Evolutionary conservation across 37 sponge, comb jelly and placozoan genomes (phyloP), one percentile per base, ranked within the genome.

Genomic region (Crambe crambe): DNA sequence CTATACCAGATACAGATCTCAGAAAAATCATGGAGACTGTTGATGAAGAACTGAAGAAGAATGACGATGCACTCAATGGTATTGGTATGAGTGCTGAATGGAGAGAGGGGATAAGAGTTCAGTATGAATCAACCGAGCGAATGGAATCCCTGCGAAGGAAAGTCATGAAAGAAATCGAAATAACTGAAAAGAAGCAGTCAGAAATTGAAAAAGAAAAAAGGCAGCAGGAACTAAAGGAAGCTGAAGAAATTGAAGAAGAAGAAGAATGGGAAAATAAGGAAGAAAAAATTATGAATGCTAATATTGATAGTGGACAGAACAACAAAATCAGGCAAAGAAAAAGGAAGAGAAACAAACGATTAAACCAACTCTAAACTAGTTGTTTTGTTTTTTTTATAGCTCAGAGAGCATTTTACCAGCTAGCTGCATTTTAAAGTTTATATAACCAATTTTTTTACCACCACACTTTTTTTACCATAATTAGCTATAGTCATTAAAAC

Each of bases 11-110:
- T 60, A 6, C n/a, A n/a, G 51, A 72, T 3, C 47, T 72, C 6
- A 6, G 26, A 36, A 40, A 42, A n/a, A 22, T 42, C 47, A 42
- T 42, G 6, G 30, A 42, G 8, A 56, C 1, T 38, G 59, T 60
- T 30, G 36, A 58, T 9, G 23, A 59, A 22, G 62, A 37, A 37
- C 39, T 75, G 39, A 56, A 60, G 23, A 10, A 30, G 23, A 38
- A 60, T 75, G 76, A 75, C 40, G 59, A 75, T 32, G 62, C 1
- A 60, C 12, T 60, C n/a, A 8, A 60, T 17, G 62, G 32, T 23
- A 37, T 37, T 27, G 12, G 27, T 59, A 21, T 12, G 5, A 60
- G 62, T 75, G 60, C 26, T 38, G 76, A 75, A 60, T 75, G 76
- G 76, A 75, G 41, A 37, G 20, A 6, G 5, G 76, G 76, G 9